Conservation (phyloP, 2,797 vertebrate genomes). For the Enteromius mattozi region DNA sequence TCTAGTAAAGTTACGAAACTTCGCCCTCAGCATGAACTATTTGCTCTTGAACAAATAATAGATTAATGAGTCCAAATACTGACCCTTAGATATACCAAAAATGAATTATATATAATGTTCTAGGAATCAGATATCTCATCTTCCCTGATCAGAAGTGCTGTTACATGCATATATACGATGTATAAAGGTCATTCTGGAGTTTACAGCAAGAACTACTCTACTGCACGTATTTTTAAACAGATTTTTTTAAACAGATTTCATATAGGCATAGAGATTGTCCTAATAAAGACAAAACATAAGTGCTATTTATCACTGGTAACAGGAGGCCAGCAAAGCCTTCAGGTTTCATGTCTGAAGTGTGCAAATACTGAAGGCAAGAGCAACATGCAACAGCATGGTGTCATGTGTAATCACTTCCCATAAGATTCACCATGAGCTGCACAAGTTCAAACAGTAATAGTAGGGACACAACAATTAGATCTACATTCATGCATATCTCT, state of each 20-base stretch:
- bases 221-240: not conserved
- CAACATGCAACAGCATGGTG: not conserved
- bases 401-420: constrained; percentile 10
- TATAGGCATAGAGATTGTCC: constrained; percentile 21
- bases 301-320: not conserved
- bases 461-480: not conserved
- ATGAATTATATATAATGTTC: not conserved
- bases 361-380: constrained; percentile 6
- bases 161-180: not conserved
- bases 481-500: not conserved
- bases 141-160: not conserved
- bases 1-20: not conserved
- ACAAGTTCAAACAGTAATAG: constrained; percentile 11
- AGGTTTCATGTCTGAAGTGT: constrained; percentile 43
- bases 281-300: constrained; percentile 39
- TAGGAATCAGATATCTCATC: not conserved
- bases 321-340: constrained; percentile 29
- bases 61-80: not conserved
- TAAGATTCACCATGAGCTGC: constrained; percentile 4
- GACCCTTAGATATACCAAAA: not conserved
- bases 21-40: no score
- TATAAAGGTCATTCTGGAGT: not conserved
- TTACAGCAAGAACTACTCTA: not conserved
- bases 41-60: no score
- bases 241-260: not conserved